These are phyloP conservation scores for Zygaena filipendulae DNA, from an alignment of 2,888 invertebrate species.

Conservation along the genomic window DNA sequence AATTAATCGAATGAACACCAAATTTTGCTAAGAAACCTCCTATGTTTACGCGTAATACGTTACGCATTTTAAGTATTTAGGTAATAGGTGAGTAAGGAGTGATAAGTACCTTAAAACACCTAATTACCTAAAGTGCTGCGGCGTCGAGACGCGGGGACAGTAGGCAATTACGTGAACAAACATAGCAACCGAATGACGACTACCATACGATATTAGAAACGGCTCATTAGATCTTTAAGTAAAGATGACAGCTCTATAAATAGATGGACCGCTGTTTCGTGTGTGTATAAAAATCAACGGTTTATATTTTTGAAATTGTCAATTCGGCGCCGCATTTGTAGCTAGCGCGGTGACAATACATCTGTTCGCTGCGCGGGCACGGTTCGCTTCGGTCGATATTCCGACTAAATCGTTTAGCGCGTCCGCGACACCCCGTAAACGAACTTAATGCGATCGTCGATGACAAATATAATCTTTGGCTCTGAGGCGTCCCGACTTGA, in stretches of 20 bases:
- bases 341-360: slow-evolving; percentile 47
- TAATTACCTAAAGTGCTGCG: too few relatives aligned
- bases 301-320: slow-evolving; percentile 42
- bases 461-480: slow-evolving; percentile 67
- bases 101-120: too few relatives aligned
- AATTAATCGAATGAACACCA: too few relatives aligned
- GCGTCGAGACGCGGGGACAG: not conserved
- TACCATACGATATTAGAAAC: slow-evolving; percentile 55
- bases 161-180: slow-evolving; percentile 50
- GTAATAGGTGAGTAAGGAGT: too few relatives aligned
- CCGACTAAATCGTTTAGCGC: slow-evolving; percentile 49
- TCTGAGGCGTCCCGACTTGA: slow-evolving; percentile 57
- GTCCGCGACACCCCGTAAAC: slow-evolving; percentile 49
- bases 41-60: too few relatives aligned
- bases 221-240: slow-evolving; percentile 63
- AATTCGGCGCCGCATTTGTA: slow-evolving; percentile 29
- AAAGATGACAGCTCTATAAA: slow-evolving; percentile 60
- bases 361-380: slow-evolving; percentile 41
- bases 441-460: slow-evolving; percentile 51
- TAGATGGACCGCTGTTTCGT: slow-evolving; percentile 37
- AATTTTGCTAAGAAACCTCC: too few relatives aligned
- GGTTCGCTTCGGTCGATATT: slow-evolving; percentile 31
- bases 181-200: slow-evolving; percentile 44
- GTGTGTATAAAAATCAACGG: slow-evolving; percentile 34
- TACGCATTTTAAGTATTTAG: too few relatives aligned